A percentile compares a stretch with the other conserved stretches of the same genome.
Conservation (phyloP, 2,888 invertebrate genomes). For the Halictus ligatus region DNA sequence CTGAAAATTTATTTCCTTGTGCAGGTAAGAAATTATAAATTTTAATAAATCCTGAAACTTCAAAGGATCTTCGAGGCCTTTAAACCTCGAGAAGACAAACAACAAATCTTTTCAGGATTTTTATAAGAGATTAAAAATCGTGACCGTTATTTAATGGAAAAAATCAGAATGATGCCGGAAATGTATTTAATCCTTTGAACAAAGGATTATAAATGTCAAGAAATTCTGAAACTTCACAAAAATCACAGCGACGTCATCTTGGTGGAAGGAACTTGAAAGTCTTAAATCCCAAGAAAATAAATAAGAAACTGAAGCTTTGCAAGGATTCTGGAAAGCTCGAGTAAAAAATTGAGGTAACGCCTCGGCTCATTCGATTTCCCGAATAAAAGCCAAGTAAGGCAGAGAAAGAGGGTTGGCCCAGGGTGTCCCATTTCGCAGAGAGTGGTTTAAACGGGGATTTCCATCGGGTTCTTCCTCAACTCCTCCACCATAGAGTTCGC, state of each 20-base stretch:
- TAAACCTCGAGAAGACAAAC: too few relatives aligned
- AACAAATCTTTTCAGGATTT: neutral
- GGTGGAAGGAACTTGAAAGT: neutral
- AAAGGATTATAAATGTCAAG: too few relatives aligned
- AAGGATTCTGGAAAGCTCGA: neutral
- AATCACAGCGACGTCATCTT: neutral
- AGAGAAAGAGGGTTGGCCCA: neutral
- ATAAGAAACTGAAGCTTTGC: neutral
- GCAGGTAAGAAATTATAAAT: too few relatives aligned
- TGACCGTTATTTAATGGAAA: neutral
- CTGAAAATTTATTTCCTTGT: neutral
- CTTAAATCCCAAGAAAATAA: neutral
- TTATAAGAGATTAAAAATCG: neutral
- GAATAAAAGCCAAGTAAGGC: neutral
- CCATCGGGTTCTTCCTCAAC: neutral
- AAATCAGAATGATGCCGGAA: too few relatives aligned
- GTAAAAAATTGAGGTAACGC: slow-evolving; percentile 1
- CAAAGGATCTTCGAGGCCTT: too few relatives aligned
- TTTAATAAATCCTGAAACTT: too few relatives aligned
- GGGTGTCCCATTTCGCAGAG: neutral
- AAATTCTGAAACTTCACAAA: fast-evolving
- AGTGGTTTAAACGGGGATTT: slow-evolving; percentile 1
- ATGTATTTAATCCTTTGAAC: too few relatives aligned
- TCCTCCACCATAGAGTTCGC: slow-evolving; percentile 3
- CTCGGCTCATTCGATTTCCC: neutral